These are phyloP conservation scores for Telmatherina bonti DNA, from an alignment of 2,797 vertebrate genomes.

Conservation along the genomic window DNA sequence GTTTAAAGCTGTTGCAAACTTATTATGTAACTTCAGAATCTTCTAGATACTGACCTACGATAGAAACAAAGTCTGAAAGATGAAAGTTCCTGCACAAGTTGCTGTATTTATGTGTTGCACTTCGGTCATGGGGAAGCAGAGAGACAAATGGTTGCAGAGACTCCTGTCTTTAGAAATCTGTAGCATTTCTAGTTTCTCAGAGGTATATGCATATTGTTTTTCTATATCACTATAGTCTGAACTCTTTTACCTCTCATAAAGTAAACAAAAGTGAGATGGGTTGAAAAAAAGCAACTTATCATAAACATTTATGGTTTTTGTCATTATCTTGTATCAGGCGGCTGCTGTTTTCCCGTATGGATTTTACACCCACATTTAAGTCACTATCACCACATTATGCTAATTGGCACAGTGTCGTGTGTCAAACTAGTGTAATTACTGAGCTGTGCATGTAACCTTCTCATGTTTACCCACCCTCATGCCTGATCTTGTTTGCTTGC, in stretches of 20 bases:
- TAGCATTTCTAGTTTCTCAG: no score
- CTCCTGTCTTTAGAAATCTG: no score
- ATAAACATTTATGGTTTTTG: background rate
- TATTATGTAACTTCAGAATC: background rate
- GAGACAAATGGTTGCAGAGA: background rate
- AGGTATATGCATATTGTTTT: background rate
- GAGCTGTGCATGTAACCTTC: slow-evolving; percentile 54
- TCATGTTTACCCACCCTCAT: slow-evolving; percentile 60
- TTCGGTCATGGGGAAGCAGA: background rate
- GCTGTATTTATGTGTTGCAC: background rate
- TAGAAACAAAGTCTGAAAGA: background rate
- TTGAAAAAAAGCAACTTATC: background rate
- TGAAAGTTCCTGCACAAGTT: background rate
- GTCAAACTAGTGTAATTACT: slow-evolving; percentile 61
- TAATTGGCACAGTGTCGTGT: slow-evolving; percentile 56
- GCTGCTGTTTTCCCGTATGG: slow-evolving; percentile 10
- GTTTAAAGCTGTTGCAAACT: background rate
- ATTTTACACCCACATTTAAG: slow-evolving; percentile 31
- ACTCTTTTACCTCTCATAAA: background rate
- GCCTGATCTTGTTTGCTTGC: slow-evolving; percentile 41
- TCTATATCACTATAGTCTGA: background rate
- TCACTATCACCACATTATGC: slow-evolving; percentile 45
- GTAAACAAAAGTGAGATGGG: background rate
- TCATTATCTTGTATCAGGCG: background rate
- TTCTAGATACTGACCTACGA: background rate